These are phyloP conservation scores for human (Homo sapiens) DNA, from an alignment of 2,113 vertebrate genomes.

Conservation along the genomic window GRCh38 chr1:170326001-170326500, in stretches of 20 bases:
- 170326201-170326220: background rate
- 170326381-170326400: conserved; percentile 26
- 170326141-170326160: background rate
- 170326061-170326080: background rate
- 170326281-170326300: conserved; percentile 62
- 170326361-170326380: conserved; percentile 71
- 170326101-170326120: background rate
- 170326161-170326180: background rate
- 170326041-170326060: background rate
- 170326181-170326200: conserved; percentile 4
- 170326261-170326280: conserved; percentile 50
- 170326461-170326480: background rate
- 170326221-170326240: background rate
- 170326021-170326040: background rate
- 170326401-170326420: conserved; percentile 27
- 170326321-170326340: conserved; percentile 62
- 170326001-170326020: background rate
- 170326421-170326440: conserved; percentile 57
- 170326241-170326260: background rate
- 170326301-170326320: conserved; percentile 62
- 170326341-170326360: conserved; percentile 74
- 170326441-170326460: background rate
- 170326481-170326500: background rate
- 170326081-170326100: conserved; percentile 17
- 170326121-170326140: conserved; percentile 1